Percentiles rank a stretch among this genome's conserved stretches.
phyloP scores from a whole-genome alignment of 2,797 vertebrate species.

The Okamejei kenojei region DNA sequence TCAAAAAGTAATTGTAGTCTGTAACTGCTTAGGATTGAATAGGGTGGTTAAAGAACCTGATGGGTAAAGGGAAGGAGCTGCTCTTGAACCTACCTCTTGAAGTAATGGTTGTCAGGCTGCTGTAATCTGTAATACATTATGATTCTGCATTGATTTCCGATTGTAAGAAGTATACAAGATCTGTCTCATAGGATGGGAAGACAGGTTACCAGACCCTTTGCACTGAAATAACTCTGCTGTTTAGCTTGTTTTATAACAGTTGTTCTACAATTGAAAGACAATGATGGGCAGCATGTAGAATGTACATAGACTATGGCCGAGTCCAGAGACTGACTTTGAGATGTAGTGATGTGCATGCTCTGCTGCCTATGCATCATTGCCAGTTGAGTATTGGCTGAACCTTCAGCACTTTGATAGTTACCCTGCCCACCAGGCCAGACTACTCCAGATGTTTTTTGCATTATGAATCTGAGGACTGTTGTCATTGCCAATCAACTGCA shows the following conservation, averaged over 20 bases:
- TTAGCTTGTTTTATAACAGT: background rate
- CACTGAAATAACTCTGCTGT: background rate
- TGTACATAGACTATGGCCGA: background rate
- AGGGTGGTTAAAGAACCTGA: too few relatives aligned
- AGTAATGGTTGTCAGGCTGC: too few relatives aligned
- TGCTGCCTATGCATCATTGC: background rate
- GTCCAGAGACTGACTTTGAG: background rate
- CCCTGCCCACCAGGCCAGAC: background rate
- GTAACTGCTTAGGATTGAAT: too few relatives aligned
- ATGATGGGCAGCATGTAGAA: background rate
- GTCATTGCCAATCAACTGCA: background rate
- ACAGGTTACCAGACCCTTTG: background rate
- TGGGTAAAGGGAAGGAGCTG: too few relatives aligned
- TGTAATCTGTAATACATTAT: too few relatives aligned
- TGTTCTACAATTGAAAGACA: background rate
- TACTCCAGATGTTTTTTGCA: background rate
- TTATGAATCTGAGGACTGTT: background rate
- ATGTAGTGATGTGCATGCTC: too few relatives aligned
- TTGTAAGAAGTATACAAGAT: background rate
- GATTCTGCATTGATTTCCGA: background rate
- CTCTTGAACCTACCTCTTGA: too few relatives aligned
- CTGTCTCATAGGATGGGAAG: too few relatives aligned
- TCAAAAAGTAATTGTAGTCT: too few relatives aligned
- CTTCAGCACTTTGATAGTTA: background rate
- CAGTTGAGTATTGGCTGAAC: constrained; percentile 17